A percentile compares a stretch with the other conserved stretches of the same genome.
Evolutionary conservation across 2,888 invertebrate species (phyloP).

Genomic region (Xylophagus ater): DNA sequence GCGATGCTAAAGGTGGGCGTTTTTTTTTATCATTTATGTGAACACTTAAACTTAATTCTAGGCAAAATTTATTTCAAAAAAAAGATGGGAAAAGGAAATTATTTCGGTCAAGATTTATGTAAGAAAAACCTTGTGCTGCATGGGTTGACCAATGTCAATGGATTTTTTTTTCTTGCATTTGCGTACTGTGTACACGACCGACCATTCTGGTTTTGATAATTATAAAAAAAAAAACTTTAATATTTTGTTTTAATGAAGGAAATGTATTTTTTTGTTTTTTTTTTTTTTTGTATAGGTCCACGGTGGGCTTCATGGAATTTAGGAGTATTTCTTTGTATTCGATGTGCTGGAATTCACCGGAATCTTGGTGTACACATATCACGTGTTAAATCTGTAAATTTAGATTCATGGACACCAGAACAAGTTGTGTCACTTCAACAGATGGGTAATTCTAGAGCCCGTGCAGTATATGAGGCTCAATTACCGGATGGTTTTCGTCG

Average conservation of each 20-base stretch:
- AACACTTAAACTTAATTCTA: too few species aligned
- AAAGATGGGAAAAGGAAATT: too few species aligned
- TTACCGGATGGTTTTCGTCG: slow-evolving; percentile 90
- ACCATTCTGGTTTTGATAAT: not conserved
- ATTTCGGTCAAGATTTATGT: too few species aligned
- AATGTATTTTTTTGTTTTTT: slow-evolving; percentile 8
- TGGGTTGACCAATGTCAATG: slow-evolving; percentile 23
- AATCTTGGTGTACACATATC: slow-evolving; percentile 98
- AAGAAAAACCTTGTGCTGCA: too few species aligned
- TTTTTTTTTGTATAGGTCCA: slow-evolving; percentile 60
- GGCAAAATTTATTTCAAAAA: too few species aligned
- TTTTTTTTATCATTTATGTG: slow-evolving; percentile 19
- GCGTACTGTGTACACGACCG: too few species aligned
- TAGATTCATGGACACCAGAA: slow-evolving; percentile 97
- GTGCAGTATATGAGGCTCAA: slow-evolving; percentile 96
- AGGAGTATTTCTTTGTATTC: slow-evolving; percentile 95
- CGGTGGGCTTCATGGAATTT: slow-evolving; percentile 99
- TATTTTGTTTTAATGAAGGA: not conserved
- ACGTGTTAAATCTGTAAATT: slow-evolving; percentile 94
- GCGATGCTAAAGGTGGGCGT: slow-evolving; percentile 92
- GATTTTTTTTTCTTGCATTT: slow-evolving; percentile 7
- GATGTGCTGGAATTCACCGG: slow-evolving; percentile 97
- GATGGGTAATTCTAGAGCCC: slow-evolving; percentile 95
- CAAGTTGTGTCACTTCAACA: slow-evolving; percentile 91
- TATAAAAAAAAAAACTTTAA: not conserved